Conservation (phyloP, 2,797 vertebrate genomes). For the Periparus ater region DNA sequence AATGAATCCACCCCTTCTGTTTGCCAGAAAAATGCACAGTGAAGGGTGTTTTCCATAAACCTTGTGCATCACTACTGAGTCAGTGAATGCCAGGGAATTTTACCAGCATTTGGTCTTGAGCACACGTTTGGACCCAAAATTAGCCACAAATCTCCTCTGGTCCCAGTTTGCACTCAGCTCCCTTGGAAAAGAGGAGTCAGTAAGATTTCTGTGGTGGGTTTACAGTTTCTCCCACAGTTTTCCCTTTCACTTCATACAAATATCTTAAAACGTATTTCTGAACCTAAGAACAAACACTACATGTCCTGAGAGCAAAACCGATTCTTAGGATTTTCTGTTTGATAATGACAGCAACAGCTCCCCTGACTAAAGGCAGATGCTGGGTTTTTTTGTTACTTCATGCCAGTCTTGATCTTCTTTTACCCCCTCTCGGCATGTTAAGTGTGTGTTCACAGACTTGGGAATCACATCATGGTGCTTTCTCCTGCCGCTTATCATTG, state of each 20-base stretch:
- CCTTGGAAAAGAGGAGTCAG: neutral
- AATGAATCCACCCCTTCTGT: neutral
- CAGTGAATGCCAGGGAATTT: neutral
- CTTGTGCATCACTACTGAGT: neutral
- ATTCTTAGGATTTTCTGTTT: neutral
- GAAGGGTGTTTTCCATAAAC: neutral
- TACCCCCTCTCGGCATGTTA: accelerated
- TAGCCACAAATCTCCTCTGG: neutral
- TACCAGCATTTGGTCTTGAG: neutral
- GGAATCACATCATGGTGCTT: neutral
- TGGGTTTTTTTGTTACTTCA: neutral
- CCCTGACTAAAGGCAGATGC: neutral
- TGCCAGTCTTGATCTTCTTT: neutral
- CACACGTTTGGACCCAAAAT: neutral
- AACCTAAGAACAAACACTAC: neutral
- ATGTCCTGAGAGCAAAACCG: neutral
- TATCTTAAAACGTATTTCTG: neutral
- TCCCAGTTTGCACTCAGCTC: accelerated
- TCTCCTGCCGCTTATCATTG: neutral
- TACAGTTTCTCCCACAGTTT: neutral
- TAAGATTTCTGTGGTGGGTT: neutral
- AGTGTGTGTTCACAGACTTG: neutral
- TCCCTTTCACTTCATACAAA: neutral
- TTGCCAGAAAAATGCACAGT: neutral
- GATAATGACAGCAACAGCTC: neutral